Conservation (phyloP, 2,797 vertebrate genomes). For the Schizopygopsis pylzovi region DNA sequence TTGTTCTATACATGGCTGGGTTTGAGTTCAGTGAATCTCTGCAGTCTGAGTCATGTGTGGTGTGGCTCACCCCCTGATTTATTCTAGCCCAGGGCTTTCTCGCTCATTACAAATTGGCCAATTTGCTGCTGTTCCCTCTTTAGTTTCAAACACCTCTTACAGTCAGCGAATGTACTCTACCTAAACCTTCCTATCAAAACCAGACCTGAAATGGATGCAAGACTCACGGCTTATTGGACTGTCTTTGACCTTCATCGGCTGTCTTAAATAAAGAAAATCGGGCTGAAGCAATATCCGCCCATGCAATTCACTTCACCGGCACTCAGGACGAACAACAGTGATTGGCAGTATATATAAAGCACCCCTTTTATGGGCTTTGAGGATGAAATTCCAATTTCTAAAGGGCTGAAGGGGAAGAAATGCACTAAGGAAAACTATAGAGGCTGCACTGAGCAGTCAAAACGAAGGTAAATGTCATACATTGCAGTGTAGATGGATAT, state of each 20-base stretch:
- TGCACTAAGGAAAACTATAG: slow-evolving; percentile 50
- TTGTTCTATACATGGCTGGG: neutral
- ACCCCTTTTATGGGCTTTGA: slow-evolving; percentile 54
- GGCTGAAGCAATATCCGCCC: slow-evolving; percentile 45
- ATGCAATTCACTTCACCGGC: slow-evolving; percentile 45
- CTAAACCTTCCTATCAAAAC: slow-evolving; percentile 31
- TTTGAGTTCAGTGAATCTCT: slow-evolving; percentile 16
- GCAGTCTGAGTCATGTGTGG: slow-evolving; percentile 31
- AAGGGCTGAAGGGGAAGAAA: slow-evolving; percentile 54
- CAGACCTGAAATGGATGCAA: slow-evolving; percentile 9
- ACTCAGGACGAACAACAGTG: slow-evolving; percentile 43
- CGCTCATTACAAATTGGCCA: slow-evolving; percentile 50
- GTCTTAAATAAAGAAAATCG: slow-evolving; percentile 49
- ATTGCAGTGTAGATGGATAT: neutral
- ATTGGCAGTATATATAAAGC: slow-evolving; percentile 48
- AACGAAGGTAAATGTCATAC: slow-evolving; percentile 41
- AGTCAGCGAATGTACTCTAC: slow-evolving; percentile 2
- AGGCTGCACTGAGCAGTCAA: slow-evolving; percentile 46
- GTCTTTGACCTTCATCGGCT: slow-evolving; percentile 57
- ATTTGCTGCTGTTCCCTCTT: slow-evolving; percentile 50
- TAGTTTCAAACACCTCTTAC: slow-evolving; percentile 36
- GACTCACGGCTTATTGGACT: slow-evolving; percentile 38
- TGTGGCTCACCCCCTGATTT: slow-evolving; percentile 32
- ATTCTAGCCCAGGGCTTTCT: slow-evolving; percentile 52
- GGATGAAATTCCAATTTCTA: slow-evolving; percentile 57